phyloP scores from a whole-genome alignment of 2,113 vertebrate genomes.

The Chloropsis hardwickii region DNA sequence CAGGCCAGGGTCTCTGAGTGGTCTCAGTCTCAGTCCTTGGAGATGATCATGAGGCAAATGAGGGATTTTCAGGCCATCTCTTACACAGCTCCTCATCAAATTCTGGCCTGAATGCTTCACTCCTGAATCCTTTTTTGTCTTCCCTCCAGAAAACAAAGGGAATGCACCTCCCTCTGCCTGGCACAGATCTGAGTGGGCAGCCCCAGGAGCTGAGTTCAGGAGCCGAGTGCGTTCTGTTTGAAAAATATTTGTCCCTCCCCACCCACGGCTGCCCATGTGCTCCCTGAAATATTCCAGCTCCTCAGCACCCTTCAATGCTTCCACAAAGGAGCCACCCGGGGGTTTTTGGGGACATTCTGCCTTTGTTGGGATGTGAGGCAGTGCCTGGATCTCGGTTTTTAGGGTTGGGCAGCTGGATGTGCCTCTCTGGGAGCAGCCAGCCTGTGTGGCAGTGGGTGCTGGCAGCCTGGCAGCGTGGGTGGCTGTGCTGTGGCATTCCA shows the following conservation, averaged over 20 bases:
- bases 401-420: not conserved
- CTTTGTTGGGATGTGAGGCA: not conserved
- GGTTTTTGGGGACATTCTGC: not conserved
- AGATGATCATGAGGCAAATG: no score
- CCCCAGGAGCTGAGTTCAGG: conserved; percentile 14
- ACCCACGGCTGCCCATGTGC: not conserved
- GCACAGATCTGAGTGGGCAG: not conserved
- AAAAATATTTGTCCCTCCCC: conserved; percentile 49
- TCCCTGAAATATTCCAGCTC: not conserved
- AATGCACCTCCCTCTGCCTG: not conserved
- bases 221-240: conserved; percentile 26
- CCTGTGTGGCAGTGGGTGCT: not conserved
- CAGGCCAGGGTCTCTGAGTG: no score
- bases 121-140: not conserved
- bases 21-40: no score
- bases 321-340: rapidly evolving
- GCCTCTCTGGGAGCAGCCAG: not conserved
- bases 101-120: not conserved
- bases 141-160: not conserved
- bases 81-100: not conserved
- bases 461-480: not conserved
- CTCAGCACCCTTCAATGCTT: not conserved
- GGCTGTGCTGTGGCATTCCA: not conserved
- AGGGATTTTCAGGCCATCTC: no score
- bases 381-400: rapidly evolving